Evolutionary conservation across 2,888 invertebrate species (phyloP), one percentile per base, ranked within the genome.

Genomic region (Cremastinae sp.): DNA sequence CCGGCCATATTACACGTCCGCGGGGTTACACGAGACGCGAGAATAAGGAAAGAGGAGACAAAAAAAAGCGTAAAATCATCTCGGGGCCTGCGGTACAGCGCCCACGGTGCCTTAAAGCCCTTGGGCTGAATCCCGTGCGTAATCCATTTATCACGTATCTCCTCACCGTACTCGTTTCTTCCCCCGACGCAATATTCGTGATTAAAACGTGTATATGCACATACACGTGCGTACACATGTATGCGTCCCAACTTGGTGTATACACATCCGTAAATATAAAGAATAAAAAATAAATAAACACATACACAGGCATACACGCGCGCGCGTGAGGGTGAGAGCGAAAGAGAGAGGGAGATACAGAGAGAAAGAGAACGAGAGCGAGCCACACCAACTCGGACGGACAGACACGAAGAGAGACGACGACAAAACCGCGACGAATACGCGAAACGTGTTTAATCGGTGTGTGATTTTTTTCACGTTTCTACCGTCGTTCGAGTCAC

Each of bases 1-100:
- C 84, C 84, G 84, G 84, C 84, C 85, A 84, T 85, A 84, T 83
- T 85, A 83, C 81, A 79, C 72, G 75, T 76, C 69, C 78, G 77
- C 79, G 79, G 73, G 77, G 53, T 76, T 74, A 74, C 59, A 65
- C 75, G 79, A 58, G 73, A 65, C 66, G 62, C 72, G 73, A 70
- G 53, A 74, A 22, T 53, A 55, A 71, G 74, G 22, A 66, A 56
- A 53, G 49, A 73, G n/a, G 62, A 56, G 14, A 37, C 51, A 37
- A 35, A 47, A 16, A 47, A 10, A 55, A 43, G 41, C 51, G 28
- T 55, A 55, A 66, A 20, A 65, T 65, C 47, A 61, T 70, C 61
- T 70, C 53, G 53, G 59, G 47, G 65, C 53, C 43, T 66, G 45
- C 65, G 66, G 59, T 61, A 59, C 45, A n/a, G 66, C 64, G 49